These are phyloP conservation scores for Amblyteles armatorius DNA, from an alignment of 2,888 invertebrate species.

Conservation along the genomic window DNA sequence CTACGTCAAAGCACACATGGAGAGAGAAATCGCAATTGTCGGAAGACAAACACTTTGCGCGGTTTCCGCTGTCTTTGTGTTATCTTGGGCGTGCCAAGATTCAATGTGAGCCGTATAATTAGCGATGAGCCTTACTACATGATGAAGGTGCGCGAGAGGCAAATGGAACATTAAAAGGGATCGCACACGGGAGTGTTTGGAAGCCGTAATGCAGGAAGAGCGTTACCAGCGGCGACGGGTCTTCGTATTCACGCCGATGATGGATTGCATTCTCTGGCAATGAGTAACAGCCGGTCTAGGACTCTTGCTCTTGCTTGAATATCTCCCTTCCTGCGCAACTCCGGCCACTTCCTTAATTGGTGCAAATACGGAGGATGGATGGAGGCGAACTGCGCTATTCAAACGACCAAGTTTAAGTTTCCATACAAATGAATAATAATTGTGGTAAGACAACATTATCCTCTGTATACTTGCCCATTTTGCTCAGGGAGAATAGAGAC, in stretches of 20 bases:
- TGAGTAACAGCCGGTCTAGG: constrained; percentile 69
- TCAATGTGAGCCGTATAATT: constrained; percentile 8
- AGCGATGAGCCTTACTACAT: not conserved
- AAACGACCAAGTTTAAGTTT: constrained; percentile 38
- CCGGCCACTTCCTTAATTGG: constrained; percentile 24
- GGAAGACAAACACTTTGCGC: not conserved
- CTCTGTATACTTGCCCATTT: constrained; percentile 39
- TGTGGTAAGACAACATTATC: constrained; percentile 52
- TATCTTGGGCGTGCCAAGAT: not conserved
- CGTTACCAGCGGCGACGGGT: not conserved
- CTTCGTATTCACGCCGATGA: constrained; percentile 63
- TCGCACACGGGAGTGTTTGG: constrained; percentile 19
- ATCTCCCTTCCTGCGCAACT: constrained; percentile 23
- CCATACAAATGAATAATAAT: constrained; percentile 47
- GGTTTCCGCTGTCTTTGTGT: not conserved
- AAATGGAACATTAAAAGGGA: constrained; percentile 49
- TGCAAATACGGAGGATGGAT: constrained; percentile 48
- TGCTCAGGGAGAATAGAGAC: constrained; percentile 24
- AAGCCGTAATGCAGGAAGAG: constrained; percentile 3
- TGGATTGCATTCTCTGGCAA: constrained; percentile 76
- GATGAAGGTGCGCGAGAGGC: not conserved
- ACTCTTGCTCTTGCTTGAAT: constrained; percentile 30
- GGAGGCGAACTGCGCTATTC: constrained; percentile 31
- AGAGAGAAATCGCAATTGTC: not conserved
- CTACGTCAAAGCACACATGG: not conserved